Evolutionary conservation across 2,888 invertebrate species (phyloP), one percentile per base, ranked within the genome.

Genomic region (Drosophila fulvimacula): DNA sequence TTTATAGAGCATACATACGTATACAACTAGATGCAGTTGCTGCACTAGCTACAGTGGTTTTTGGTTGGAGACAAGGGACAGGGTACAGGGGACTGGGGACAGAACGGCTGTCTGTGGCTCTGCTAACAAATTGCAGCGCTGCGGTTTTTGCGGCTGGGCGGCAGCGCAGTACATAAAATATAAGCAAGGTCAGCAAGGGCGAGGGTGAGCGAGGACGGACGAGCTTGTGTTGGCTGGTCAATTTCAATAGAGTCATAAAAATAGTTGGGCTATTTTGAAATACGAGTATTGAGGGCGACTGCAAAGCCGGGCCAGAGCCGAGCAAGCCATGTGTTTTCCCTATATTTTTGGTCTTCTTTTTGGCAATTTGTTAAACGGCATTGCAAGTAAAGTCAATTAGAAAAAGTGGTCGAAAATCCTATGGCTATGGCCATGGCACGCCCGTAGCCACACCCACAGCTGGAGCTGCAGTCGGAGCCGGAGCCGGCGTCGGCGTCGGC

Each of bases 201-300:
- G 39, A 19, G 52, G 38, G 13, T 9, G 19, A 34, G 27, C 30
- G 39, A 3, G 32, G 10, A 7, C 19, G 41, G 10, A 11, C 19
- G 34, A 42, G 11, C 24, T 39, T 27, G 39, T 64, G 68, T 66
- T 69, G 48, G 57, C 56, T 48, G 68, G 36, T 60, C 72, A 63
- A 66, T 65, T 78, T 78, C 79, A 74, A 72, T 75, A 57, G 59
- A 72, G 67, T 68, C 81, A 78, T 72, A 82, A 71, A 81, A 81
- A 71, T 65, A 71, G 77, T 71, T 69, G 42, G 71, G 53, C 73
- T 70, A 75, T 67, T 73, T 57, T 69, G 59, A 75, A 78, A 82
- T 60, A 75, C 66, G 65, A 56, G 44, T 64, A 64, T 63, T 66
- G 57, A 58, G 51, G 48, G 41, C 44, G 62, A 41, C 32, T 30